Base-by-base conservation (phyloP, 2,797 vertebrate genomes). In the Leptoclinus maculatus region DNA sequence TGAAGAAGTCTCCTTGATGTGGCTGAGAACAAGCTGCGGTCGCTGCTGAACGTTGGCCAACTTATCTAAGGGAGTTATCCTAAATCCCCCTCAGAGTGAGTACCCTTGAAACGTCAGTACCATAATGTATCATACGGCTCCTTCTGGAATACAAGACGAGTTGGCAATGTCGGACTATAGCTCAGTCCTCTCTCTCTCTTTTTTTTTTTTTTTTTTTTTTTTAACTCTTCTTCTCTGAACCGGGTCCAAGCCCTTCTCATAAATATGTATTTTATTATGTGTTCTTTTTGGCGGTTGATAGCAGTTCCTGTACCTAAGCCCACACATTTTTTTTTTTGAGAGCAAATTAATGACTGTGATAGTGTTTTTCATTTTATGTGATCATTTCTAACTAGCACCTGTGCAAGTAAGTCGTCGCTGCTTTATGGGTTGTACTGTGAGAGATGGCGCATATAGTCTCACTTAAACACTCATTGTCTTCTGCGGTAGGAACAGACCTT, bases 41-140 rank as follows among this genome's bases (percentile, higher is more conserved):
- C 57, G 76, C 73, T 70, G 76, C 72, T 86, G 84, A 88, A 91
- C 84, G 85, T 93, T 92, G 91, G 91, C 88, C 80, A 45, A 75
- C 84, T 90, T 89, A 89, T 93, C 91, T 91, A 38, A 92, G 78
- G 83, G 86, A 92, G 91, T 89, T 89, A 89, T 89, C 80, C 86
- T 85, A 87, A 94, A 91, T 88, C 89, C 85, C 85, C 86, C 78
- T 91, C 84, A 80, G 85, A 91, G 86, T 71, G 78, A 83, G 86
- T 92, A 91, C 84, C 90, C 90, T 93, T 93, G 91, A 94, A 94
- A 92, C 79, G 82, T 90, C 92, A 90, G 90, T 82, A 36, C 83
- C 89, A 73, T 90, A 85, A 92, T 91, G 90, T 88, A 92, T 93
- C 90, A 89, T 85, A 80, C 77, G 85, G 71, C 88, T 92, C 88